Evolutionary conservation across 2,113 vertebrate species (phyloP).

Genomic region (Pandion haliaetus): DNA sequence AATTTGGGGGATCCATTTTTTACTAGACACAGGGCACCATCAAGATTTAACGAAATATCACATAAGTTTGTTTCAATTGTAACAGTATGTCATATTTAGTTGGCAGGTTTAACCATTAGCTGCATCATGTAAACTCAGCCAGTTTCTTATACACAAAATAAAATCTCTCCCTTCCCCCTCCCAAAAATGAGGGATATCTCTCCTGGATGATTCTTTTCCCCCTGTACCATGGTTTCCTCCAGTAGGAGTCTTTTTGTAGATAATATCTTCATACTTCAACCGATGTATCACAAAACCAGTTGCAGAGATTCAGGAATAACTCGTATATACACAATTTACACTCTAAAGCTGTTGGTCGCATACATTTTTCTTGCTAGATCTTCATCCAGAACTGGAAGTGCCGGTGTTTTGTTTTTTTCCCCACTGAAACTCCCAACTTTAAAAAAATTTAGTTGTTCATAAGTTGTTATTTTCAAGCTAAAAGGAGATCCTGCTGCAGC

Average conservation of each 20-base stretch:
- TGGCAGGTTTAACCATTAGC: slow-evolving; percentile 76
- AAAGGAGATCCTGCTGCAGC: neutral
- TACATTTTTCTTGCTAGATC: slow-evolving; percentile 45
- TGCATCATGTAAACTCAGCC: slow-evolving; percentile 74
- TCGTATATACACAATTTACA: slow-evolving; percentile 21
- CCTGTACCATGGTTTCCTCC: slow-evolving; percentile 53
- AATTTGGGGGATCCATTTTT: neutral
- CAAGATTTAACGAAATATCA: slow-evolving; percentile 67
- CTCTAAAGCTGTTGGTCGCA: slow-evolving; percentile 35
- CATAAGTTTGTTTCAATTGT: slow-evolving; percentile 71
- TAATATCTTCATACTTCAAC: slow-evolving; percentile 19
- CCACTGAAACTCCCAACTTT: slow-evolving; percentile 28
- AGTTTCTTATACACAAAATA: slow-evolving; percentile 57
- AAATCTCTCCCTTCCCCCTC: slow-evolving; percentile 68
- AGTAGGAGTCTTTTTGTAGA: slow-evolving; percentile 41
- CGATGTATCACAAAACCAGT: slow-evolving; percentile 14
- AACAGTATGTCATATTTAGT: slow-evolving; percentile 71
- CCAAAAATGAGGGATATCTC: slow-evolving; percentile 70
- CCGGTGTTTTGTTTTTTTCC: neutral
- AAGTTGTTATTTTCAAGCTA: slow-evolving; percentile 36
- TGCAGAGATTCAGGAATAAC: slow-evolving; percentile 49
- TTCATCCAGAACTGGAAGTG: slow-evolving; percentile 49
- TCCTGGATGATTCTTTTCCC: slow-evolving; percentile 48
- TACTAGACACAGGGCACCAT: slow-evolving; percentile 70
- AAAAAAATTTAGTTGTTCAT: neutral